phyloP scores from a whole-genome alignment of 2,113 vertebrate species.

The Rhodinocichla rosea region DNA sequence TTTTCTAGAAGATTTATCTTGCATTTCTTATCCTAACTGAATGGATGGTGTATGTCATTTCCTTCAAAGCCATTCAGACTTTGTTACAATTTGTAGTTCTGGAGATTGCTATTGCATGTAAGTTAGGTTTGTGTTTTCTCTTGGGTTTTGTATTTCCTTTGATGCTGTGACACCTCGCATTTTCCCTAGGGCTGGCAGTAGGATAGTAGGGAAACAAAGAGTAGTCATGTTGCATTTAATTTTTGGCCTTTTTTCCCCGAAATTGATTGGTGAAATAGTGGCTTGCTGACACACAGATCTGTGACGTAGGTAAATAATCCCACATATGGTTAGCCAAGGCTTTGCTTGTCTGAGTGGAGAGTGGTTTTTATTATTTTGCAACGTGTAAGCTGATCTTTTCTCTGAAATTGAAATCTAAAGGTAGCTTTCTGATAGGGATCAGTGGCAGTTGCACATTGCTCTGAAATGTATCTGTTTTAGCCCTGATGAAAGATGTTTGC shows the following conservation, averaged over 20 bases:
- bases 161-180: neutral
- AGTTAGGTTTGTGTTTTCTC: neutral
- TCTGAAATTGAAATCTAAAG: constrained; percentile 26
- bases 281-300: neutral
- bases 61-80: neutral
- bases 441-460: neutral
- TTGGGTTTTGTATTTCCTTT: neutral
- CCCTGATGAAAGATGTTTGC: neutral
- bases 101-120: neutral
- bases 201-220: neutral
- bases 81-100: neutral
- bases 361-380: neutral
- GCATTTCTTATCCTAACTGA: neutral
- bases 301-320: constrained; percentile 16
- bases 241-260: neutral
- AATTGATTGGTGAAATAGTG: neutral
- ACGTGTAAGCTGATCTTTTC: neutral
- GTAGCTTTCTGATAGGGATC: constrained; percentile 1
- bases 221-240: neutral
- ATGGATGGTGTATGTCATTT: neutral
- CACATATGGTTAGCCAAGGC: neutral
- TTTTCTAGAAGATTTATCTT: neutral
- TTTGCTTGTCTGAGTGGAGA: neutral
- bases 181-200: neutral
- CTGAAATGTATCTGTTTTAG: neutral